These are phyloP conservation scores for Antrozous pallidus DNA, from an alignment of 2,797 vertebrate genomes.

Conservation along the genomic window DNA sequence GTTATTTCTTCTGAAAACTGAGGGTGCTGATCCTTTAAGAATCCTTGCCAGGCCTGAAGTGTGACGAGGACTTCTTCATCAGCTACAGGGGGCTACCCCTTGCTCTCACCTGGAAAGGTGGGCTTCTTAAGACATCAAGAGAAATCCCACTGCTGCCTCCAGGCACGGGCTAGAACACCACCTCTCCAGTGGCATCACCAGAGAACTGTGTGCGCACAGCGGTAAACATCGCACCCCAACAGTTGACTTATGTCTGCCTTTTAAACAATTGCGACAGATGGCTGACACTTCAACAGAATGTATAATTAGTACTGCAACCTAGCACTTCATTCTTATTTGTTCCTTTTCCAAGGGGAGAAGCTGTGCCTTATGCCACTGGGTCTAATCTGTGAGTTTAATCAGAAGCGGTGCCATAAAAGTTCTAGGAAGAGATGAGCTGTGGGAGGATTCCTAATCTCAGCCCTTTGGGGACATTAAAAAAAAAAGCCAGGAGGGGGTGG, in stretches of 20 bases:
- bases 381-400: slow-evolving; percentile 73
- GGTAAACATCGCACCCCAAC: slow-evolving; percentile 60
- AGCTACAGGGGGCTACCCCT: background rate
- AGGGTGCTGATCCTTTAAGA: background rate
- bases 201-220: slow-evolving; percentile 51
- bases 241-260: slow-evolving; percentile 57
- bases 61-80: background rate
- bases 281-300: slow-evolving; percentile 68
- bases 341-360: slow-evolving; percentile 61
- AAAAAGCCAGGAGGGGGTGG: slow-evolving; percentile 54
- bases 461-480: slow-evolving; percentile 55
- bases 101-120: background rate
- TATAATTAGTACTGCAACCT: slow-evolving; percentile 67
- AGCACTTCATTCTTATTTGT: slow-evolving; percentile 72
- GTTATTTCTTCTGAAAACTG: background rate
- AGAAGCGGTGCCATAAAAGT: slow-evolving; percentile 47
- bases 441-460: slow-evolving; percentile 67
- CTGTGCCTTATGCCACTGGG: slow-evolving; percentile 64
- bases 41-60: background rate
- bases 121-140: background rate
- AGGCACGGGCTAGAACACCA: background rate
- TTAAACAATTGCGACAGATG: slow-evolving; percentile 70
- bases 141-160: background rate
- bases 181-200: background rate
- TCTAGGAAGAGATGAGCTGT: slow-evolving; percentile 53